Conservation (phyloP, 2,888 invertebrate species). For the Dascillus cervinus region DNA sequence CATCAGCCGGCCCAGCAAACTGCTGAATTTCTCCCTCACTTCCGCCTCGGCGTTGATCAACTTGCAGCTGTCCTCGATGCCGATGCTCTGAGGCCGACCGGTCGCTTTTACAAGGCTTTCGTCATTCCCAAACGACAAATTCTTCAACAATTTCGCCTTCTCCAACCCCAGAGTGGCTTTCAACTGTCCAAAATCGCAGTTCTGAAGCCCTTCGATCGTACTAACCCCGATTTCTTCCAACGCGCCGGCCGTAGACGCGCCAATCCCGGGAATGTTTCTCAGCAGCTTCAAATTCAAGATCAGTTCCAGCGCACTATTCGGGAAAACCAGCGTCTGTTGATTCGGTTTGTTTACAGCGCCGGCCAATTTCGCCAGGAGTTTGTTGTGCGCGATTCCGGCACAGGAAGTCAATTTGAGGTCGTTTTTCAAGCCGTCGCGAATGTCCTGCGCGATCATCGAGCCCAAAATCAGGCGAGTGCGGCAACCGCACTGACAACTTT, state of each 20-base stretch:
- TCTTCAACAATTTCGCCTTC: constrained; percentile 60
- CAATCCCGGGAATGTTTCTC: constrained; percentile 67
- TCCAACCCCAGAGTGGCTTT: constrained; percentile 54
- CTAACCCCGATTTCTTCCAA: constrained; percentile 58
- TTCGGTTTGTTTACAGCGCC: constrained; percentile 71
- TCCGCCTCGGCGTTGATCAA: constrained; percentile 65
- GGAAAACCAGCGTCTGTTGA: constrained; percentile 71
- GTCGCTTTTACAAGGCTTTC: constrained; percentile 61
- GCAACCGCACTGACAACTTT: constrained; percentile 69
- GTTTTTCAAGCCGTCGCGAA: constrained; percentile 58
- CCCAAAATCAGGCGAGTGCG: constrained; percentile 60
- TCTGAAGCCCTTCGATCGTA: constrained; percentile 61
- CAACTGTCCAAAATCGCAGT: constrained; percentile 50
- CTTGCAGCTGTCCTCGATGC: constrained; percentile 71
- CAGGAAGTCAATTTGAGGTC: constrained; percentile 70
- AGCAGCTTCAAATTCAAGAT: constrained; percentile 57
- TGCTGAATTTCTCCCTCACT: constrained; percentile 63
- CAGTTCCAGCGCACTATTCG: constrained; percentile 57
- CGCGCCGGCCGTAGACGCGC: constrained; percentile 59
- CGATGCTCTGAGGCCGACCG: constrained; percentile 71
- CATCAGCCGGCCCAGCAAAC: constrained; percentile 61
- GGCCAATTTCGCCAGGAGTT: constrained; percentile 71
- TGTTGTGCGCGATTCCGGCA: constrained; percentile 79
- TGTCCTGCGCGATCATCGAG: constrained; percentile 67
- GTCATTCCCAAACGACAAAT: constrained; percentile 70